A percentile compares a stretch with the other conserved stretches of the same genome.
phyloP scores from a whole-genome alignment of 1,140 invertebrate species.

The Periplaneta americana region DNA sequence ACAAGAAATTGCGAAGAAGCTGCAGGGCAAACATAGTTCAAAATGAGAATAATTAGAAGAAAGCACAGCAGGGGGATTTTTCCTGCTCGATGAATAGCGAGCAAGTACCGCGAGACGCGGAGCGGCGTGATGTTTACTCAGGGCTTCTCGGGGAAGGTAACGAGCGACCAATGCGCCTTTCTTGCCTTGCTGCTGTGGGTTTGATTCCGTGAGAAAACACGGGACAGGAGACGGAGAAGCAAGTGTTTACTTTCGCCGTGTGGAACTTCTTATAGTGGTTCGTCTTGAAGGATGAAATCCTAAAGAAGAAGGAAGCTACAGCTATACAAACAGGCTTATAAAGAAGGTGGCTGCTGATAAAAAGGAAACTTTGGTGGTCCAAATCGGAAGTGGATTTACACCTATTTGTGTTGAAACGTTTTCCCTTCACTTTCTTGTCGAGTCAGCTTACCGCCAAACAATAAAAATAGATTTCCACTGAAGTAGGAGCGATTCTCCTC shows the following conservation, averaged over 20 bases:
- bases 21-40: background rate
- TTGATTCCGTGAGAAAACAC: background rate
- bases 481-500: background rate
- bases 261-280: background rate
- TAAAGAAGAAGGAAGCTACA: too few species aligned
- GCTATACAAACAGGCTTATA: background rate
- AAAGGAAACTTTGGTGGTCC: background rate
- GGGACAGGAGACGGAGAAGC: background rate
- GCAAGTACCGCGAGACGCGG: too few species aligned
- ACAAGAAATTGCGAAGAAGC: background rate
- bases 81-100: background rate
- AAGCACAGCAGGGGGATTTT: background rate
- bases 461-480: background rate
- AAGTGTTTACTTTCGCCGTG: background rate
- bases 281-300: too few species aligned
- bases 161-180: background rate
- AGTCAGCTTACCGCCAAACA: background rate
- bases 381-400: background rate
- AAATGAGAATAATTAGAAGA: background rate
- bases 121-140: background rate
- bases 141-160: background rate
- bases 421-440: background rate
- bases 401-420: background rate
- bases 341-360: background rate
- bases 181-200: background rate